phyloP scores from a whole-genome alignment of 2,888 invertebrate genomes.

The Baccha elongata region DNA sequence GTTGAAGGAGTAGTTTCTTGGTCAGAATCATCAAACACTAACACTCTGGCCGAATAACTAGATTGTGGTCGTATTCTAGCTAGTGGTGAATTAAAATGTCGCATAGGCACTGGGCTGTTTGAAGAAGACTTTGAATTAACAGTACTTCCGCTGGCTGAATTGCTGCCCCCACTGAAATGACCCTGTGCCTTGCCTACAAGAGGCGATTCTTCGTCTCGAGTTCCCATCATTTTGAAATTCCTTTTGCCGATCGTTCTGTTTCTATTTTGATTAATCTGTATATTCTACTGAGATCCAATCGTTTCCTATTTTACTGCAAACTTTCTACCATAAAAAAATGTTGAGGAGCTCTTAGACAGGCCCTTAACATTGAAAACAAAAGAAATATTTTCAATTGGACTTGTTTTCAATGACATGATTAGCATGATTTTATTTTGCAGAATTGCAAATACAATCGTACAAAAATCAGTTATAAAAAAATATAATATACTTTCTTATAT shows the following conservation, averaged over 20 bases:
- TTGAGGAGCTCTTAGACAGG: background rate
- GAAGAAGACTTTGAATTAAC: conserved; percentile 45
- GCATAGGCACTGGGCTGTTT: conserved; percentile 56
- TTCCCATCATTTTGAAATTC: conserved; percentile 45
- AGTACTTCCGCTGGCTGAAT: background rate
- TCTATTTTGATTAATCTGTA: background rate
- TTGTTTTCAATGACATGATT: conserved; percentile 14
- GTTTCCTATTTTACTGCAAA: background rate
- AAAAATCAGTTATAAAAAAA: no score
- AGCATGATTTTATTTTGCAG: background rate
- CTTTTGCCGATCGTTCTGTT: background rate
- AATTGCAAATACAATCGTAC: no score
- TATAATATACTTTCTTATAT: no score
- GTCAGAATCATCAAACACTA: conserved; percentile 90
- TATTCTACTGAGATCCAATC: conserved; percentile 12
- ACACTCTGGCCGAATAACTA: conserved; percentile 89
- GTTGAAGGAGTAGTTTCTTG: conserved; percentile 81
- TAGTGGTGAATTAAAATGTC: conserved; percentile 53
- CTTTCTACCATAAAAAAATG: background rate
- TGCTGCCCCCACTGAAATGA: background rate
- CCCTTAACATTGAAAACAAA: background rate
- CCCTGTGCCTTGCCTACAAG: conserved; percentile 20
- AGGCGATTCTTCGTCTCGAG: conserved; percentile 24
- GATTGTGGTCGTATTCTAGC: conserved; percentile 83
- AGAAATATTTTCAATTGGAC: background rate